These are phyloP conservation scores for Diloba caeruleocephala DNA, from an alignment of 2,888 invertebrate genomes.

Conservation along the genomic window DNA sequence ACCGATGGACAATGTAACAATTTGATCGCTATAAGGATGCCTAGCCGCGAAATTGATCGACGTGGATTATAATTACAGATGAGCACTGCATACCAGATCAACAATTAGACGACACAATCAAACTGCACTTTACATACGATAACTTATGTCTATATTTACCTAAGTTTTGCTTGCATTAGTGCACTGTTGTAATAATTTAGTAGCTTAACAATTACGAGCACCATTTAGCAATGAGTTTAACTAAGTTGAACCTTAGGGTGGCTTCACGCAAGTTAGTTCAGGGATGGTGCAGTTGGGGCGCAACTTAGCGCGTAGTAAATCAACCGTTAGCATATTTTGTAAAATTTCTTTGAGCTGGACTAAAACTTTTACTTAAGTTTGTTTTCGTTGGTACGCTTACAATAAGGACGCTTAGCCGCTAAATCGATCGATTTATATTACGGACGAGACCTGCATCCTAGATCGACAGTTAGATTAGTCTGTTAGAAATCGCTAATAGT, in stretches of 20 bases:
- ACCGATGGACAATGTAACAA: no score
- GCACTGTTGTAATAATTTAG: constrained; percentile 38
- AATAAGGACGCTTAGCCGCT: no score
- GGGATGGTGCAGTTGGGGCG: constrained; percentile 6
- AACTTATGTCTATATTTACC: constrained; percentile 1
- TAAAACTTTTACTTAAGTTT: neutral
- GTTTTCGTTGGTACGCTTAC: no score
- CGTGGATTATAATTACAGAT: no score
- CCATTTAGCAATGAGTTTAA: constrained; percentile 48
- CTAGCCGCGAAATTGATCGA: no score
- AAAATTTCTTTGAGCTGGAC: constrained; percentile 15
- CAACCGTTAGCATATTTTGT: constrained; percentile 13
- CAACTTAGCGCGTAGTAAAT: constrained; percentile 19
- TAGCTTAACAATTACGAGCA: constrained; percentile 40
- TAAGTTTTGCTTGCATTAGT: constrained; percentile 31
- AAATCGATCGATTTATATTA: no score
- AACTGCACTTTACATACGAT: neutral
- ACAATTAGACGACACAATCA: neutral
- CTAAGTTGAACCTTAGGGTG: constrained; percentile 33
- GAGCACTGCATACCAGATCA: no score
- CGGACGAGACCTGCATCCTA: no score
- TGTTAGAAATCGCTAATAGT: no score
- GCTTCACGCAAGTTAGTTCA: constrained; percentile 11
- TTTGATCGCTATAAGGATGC: no score
- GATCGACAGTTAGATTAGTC: no score